Evolutionary conservation across 2,888 invertebrate genomes (phyloP).

Genomic region (Dichetophora obliterata): DNA sequence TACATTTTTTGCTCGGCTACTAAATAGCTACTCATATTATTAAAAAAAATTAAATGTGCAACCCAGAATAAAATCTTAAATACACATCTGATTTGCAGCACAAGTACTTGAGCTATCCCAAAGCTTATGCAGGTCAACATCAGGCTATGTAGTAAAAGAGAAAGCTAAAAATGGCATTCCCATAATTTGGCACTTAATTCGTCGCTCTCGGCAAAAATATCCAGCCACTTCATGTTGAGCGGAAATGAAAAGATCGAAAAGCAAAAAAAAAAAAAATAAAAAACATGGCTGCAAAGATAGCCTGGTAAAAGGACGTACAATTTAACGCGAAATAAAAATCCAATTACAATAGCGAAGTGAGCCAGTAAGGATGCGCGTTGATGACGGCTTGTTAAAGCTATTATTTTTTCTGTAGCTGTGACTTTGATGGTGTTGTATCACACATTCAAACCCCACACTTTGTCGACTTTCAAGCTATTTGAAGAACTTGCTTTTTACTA

Average conservation of each 20-base stretch:
- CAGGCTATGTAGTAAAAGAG: too few relatives aligned
- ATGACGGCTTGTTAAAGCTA: not conserved
- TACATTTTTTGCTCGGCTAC: too few relatives aligned
- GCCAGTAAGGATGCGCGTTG: not conserved
- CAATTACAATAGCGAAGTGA: constrained; percentile 12
- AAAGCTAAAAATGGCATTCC: not conserved
- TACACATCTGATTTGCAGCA: too few relatives aligned
- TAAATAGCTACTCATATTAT: too few relatives aligned
- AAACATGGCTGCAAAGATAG: not conserved
- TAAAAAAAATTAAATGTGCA: too few relatives aligned
- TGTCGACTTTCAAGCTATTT: not conserved
- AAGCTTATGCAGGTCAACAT: too few relatives aligned
- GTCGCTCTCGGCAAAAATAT: constrained; percentile 12
- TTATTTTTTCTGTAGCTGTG: constrained; percentile 4
- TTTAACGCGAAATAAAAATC: constrained; percentile 33
- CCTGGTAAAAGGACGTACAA: not conserved
- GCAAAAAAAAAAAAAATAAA: not conserved
- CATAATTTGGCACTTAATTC: constrained; percentile 4
- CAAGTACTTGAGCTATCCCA: too few relatives aligned
- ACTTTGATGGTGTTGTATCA: not conserved
- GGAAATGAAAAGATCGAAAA: constrained; percentile 17
- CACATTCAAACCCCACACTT: not conserved
- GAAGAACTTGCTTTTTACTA: not conserved
- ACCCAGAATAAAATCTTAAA: too few relatives aligned
- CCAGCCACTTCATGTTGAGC: not conserved